Base-by-base conservation (phyloP, 2,113 vertebrate species). In the Channa argus region DNA sequence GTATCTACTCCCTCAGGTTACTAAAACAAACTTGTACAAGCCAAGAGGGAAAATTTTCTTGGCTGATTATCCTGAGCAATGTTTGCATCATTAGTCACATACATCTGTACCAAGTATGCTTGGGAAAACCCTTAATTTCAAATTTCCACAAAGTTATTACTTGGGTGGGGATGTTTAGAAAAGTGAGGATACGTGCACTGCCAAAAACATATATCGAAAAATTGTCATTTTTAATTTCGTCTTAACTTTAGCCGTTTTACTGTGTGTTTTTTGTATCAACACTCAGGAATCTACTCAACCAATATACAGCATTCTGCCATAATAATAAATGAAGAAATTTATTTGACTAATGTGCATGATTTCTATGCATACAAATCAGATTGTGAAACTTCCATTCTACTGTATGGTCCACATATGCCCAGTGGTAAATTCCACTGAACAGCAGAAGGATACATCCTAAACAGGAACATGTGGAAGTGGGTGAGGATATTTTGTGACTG, bases 51-150 rank as follows among this genome's bases (percentile, higher is more conserved):
- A 83, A 68, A 74, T 71, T 62, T 45, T 55, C 73, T 88, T 82
- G 79, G 91, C 83, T 74, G 83, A 83, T 86, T 71, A 61, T 86
- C 63, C 72, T 24, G 44, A 50, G 61, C 49, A 0, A 84, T 88
- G 86, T 90, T 91, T 91, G 84, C 68, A 62, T 81, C 82, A 85
- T 92, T 90, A 89, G 80, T 91, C 89, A 91, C 83, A 68, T 89
- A 69, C 91, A 92, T 91, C 90, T 91, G 90, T 76, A 83, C 37
- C 58, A 68, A 81, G 53, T 75, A 81, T 86, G 79, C 89, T 63
- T 83, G 80, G 85, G 90, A 87, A 88, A 83, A 85, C n/a, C 74
- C 84, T 47, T 44, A 37, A 70, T 74, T 91, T 74, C 65, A 75
- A 33, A 83, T 89, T 79, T 88, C 46, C 70, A 72, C 63, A 55